Percentiles rank a stretch among this genome's conserved stretches.
Conservation (phyloP, 2,113 vertebrate species). For the Etia nguti region DNA sequence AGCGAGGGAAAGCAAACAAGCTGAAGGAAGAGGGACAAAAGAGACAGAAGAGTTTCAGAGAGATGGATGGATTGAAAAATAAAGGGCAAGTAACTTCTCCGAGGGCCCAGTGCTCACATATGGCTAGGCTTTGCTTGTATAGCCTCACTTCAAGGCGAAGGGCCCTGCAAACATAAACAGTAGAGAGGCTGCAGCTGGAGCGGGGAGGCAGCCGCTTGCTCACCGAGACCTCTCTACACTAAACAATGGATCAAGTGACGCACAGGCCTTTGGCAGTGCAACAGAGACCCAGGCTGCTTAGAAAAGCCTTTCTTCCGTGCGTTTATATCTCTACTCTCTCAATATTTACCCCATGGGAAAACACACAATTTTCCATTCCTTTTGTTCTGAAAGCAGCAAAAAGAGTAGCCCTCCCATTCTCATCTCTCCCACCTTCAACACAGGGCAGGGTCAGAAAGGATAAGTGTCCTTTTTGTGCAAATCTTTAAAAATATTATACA, state of each 20-base stretch:
- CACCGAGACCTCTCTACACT: slow-evolving; percentile 64
- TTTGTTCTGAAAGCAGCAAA: slow-evolving; percentile 33
- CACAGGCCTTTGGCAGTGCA: slow-evolving; percentile 66
- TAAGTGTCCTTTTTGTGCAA: slow-evolving; percentile 13
- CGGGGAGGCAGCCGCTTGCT: slow-evolving; percentile 62
- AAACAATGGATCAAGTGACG: slow-evolving; percentile 76
- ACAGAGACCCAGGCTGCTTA: slow-evolving; percentile 54
- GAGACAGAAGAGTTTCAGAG: neutral
- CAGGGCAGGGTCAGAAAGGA: neutral
- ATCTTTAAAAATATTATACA: neutral
- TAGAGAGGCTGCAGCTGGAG: slow-evolving; percentile 67
- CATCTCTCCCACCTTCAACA: neutral
- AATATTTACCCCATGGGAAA: slow-evolving; percentile 72
- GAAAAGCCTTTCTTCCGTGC: slow-evolving; percentile 48
- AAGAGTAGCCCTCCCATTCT: neutral
- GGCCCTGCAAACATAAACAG: slow-evolving; percentile 75
- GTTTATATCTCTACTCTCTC: slow-evolving; percentile 62
- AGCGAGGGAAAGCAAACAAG: neutral
- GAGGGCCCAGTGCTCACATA: slow-evolving; percentile 55
- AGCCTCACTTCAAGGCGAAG: slow-evolving; percentile 71
- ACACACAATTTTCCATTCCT: slow-evolving; percentile 57
- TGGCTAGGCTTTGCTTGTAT: slow-evolving; percentile 68
- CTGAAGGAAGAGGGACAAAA: neutral
- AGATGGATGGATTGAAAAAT: neutral
- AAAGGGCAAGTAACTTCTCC: slow-evolving; percentile 30